These are phyloP conservation scores for Heterodera schachtii DNA, from an alignment of 1,140 invertebrate genomes.

Conservation along the genomic window DNA sequence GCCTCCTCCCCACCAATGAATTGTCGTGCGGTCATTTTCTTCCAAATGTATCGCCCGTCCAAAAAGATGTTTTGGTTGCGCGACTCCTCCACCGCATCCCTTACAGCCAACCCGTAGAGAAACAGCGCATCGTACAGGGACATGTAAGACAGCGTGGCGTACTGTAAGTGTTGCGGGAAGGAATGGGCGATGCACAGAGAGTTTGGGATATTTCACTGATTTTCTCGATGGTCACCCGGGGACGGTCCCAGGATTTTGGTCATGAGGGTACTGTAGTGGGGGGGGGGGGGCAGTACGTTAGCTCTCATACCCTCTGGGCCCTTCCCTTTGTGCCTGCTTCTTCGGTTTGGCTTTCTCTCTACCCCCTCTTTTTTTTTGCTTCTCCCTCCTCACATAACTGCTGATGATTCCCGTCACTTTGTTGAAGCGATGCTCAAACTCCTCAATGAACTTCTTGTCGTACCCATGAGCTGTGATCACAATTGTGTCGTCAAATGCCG, in stretches of 20 bases:
- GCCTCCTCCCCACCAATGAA: conserved; percentile 52
- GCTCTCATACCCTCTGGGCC: too few relatives aligned
- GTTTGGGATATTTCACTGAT: too few relatives aligned
- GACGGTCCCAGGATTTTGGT: too few relatives aligned
- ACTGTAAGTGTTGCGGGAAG: conserved; percentile 35
- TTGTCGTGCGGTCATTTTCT: conserved; percentile 64
- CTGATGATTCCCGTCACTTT: conserved; percentile 60
- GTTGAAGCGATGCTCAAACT: conserved; percentile 58
- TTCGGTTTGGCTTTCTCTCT: too few relatives aligned
- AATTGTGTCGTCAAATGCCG: conserved; percentile 61
- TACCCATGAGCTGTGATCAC: conserved; percentile 64
- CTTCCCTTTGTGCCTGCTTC: neutral
- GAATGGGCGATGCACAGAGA: too few relatives aligned
- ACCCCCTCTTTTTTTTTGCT: too few relatives aligned
- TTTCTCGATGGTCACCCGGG: too few relatives aligned
- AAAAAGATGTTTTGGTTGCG: conserved; percentile 51
- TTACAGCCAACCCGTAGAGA: conserved; percentile 60
- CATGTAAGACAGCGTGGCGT: conserved; percentile 63
- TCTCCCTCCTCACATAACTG: conserved; percentile 50
- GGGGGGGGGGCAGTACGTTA: too few relatives aligned
- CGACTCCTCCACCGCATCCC: conserved; percentile 64
- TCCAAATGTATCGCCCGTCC: conserved; percentile 58
- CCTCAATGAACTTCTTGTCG: conserved; percentile 65
- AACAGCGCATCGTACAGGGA: conserved; percentile 64
- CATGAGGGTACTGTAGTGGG: too few relatives aligned